Evolutionary conservation across 92 coral and sea anemone species (phyloP).

Genomic region (Meandrina meandrites): DNA sequence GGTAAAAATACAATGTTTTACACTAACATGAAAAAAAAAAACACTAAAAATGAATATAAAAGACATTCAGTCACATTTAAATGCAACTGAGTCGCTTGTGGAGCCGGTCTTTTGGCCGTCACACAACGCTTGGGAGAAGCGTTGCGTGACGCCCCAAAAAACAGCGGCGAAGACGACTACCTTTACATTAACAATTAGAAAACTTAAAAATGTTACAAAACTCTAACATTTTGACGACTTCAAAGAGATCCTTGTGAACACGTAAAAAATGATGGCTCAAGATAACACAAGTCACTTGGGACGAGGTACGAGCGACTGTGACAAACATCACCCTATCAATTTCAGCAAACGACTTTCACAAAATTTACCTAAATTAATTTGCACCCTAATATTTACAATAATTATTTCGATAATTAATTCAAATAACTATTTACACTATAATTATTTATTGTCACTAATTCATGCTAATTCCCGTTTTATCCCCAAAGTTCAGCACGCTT

Average conservation of each 20-base stretch:
- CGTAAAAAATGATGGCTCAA: no score
- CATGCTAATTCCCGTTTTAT: no score
- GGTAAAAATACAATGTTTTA: not conserved
- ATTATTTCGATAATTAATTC: not conserved
- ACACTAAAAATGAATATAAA: not conserved
- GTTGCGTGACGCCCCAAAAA: no score
- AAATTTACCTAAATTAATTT: no score
- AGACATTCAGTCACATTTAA: not conserved
- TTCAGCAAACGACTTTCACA: no score
- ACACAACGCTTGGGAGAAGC: not conserved
- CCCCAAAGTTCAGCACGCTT: no score
- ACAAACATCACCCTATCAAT: no score
- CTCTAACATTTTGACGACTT: not conserved
- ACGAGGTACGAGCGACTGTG: no score
- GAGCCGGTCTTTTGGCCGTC: not conserved
- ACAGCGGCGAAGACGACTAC: not conserved
- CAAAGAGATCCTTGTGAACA: not conserved
- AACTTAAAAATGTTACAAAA: not conserved
- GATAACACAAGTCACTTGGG: no score
- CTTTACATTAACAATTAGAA: no score
- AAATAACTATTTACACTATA: not conserved
- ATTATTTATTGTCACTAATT: no score
- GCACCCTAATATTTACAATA: not conserved
- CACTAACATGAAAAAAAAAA: not conserved
- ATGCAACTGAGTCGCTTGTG: not conserved